A percentile compares a stretch with the other conserved stretches of the same genome.
These are phyloP conservation scores for Microplitis mediator DNA, from an alignment of 1,140 invertebrate species.

Conservation along the genomic window DNA sequence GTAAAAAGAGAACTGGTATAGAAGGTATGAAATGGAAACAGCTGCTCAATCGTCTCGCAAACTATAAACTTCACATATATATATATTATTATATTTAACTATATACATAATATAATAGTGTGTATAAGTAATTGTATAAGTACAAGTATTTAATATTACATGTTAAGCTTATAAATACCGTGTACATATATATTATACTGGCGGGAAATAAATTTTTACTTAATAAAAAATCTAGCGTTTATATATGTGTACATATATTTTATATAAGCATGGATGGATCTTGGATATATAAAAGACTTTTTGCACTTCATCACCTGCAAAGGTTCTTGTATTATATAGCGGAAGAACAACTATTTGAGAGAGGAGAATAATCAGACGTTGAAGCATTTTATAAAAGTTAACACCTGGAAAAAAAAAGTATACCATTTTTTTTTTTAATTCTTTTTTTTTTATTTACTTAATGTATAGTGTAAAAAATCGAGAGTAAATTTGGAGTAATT, in stretches of 20 bases:
- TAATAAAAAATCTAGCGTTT: neutral
- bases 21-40: slow-evolving; percentile 37
- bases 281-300: slow-evolving; percentile 7
- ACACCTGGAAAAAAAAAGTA: too few relatives aligned
- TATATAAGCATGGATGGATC: neutral
- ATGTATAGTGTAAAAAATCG: too few relatives aligned
- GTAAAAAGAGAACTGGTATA: slow-evolving; percentile 12
- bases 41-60: slow-evolving; percentile 31
- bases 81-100: neutral
- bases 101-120: too few relatives aligned
- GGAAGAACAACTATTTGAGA: neutral
- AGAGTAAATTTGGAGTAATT: too few relatives aligned
- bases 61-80: neutral
- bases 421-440: too few relatives aligned
- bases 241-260: neutral
- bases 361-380: neutral
- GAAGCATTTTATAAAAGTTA: neutral
- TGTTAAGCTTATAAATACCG: too few relatives aligned
- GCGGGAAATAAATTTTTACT: slow-evolving; percentile 11
- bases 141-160: too few relatives aligned
- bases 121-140: too few relatives aligned
- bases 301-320: slow-evolving; percentile 16
- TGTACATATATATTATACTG: too few relatives aligned
- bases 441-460: too few relatives aligned
- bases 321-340: neutral